Percentiles rank a stretch among this genome's conserved stretches.
Evolutionary conservation across 2,888 invertebrate species (phyloP).

Genomic region (Torymus tubicola): DNA sequence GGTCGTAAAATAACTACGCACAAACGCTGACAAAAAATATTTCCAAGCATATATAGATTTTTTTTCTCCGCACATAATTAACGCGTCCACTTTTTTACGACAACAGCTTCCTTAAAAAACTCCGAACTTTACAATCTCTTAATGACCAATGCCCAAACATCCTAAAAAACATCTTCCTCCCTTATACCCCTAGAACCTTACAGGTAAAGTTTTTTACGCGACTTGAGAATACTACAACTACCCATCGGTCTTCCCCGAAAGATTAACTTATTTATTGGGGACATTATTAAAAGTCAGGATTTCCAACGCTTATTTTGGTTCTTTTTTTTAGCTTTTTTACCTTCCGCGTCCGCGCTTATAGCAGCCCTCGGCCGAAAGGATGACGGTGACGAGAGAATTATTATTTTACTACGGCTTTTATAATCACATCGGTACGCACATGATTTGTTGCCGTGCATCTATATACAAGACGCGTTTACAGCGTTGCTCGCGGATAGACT

Average conservation of each 20-base stretch:
- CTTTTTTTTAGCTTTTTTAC: constrained; percentile 50
- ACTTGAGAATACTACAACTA: no score
- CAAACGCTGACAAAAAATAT: no score
- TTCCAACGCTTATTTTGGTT: background rate
- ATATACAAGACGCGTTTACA: constrained; percentile 9
- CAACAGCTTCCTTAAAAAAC: no score
- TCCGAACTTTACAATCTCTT: no score
- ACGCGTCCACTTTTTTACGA: no score
- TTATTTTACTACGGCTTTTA: constrained; percentile 54
- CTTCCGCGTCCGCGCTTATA: background rate
- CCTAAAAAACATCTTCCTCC: no score
- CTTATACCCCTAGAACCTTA: no score
- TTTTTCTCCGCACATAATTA: no score
- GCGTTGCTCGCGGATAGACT: constrained; percentile 3
- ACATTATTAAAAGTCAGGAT: constrained; percentile 50
- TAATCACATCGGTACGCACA: constrained; percentile 32
- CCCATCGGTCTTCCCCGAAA: background rate
- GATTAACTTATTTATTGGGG: constrained; percentile 51
- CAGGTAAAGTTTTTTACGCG: no score
- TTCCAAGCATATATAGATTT: no score
- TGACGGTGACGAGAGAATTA: constrained; percentile 45
- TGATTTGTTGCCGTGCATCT: constrained; percentile 40
- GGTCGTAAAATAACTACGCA: no score
- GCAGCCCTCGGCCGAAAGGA: background rate
- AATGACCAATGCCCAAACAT: no score